phyloP scores from a whole-genome alignment of 2,888 invertebrate species.

The Chloroclysta siterata region DNA sequence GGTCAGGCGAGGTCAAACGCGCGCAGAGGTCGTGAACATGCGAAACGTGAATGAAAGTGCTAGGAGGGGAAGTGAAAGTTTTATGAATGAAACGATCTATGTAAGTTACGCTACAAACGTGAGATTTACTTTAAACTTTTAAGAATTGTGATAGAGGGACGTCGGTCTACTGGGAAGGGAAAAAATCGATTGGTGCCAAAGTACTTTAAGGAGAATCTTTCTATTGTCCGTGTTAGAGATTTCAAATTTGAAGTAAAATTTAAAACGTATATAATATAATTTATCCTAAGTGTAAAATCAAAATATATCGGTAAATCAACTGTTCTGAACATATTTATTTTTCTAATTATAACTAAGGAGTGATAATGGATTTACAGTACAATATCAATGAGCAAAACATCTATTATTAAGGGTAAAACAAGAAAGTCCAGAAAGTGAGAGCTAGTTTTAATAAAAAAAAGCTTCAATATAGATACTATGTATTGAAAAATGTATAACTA shows the following conservation, averaged over 20 bases:
- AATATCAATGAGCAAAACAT: constrained; percentile 43
- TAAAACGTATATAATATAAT: not conserved
- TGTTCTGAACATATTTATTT: not conserved
- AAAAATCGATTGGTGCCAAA: constrained; percentile 39
- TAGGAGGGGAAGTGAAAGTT: constrained; percentile 16
- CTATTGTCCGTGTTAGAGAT: constrained; percentile 2
- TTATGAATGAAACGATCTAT: constrained; percentile 23
- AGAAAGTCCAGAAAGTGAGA: constrained; percentile 71
- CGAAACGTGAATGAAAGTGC: constrained; percentile 23
- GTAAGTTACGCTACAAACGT: constrained; percentile 17
- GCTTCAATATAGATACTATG: too few species aligned
- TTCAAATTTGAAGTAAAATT: not conserved
- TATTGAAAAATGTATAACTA: not conserved
- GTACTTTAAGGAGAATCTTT: constrained; percentile 26
- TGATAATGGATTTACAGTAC: constrained; percentile 30
- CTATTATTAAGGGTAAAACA: constrained; percentile 48
- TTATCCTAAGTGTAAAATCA: not conserved
- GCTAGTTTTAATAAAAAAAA: constrained; percentile 50
- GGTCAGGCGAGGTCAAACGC: constrained; percentile 16
- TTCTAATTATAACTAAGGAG: constrained; percentile 15
- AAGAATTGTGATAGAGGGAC: constrained; percentile 36
- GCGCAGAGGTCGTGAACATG: constrained; percentile 13
- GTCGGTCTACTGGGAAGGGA: constrained; percentile 27
- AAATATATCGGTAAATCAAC: not conserved
- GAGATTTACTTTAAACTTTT: constrained; percentile 23